Base-by-base conservation (phyloP, 2,113 vertebrate genomes). In the Lichenostomus cassidix region DNA sequence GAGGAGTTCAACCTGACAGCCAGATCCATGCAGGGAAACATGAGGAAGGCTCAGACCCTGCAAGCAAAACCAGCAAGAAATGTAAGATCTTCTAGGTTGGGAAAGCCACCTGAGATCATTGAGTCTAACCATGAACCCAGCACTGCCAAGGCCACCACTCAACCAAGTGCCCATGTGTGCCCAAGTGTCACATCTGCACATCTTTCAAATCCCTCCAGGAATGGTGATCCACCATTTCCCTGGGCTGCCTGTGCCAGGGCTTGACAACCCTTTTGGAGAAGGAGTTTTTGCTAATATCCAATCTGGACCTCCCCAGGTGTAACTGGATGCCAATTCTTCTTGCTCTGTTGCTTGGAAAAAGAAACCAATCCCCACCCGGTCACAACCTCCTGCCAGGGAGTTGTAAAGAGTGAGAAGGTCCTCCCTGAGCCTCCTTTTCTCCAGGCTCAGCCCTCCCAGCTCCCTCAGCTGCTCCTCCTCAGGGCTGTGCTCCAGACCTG, bases 61-160 rank as follows among this genome's bases (percentile, higher is more conserved):
- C 0, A 3, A 52, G 67, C 25, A 27, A 6, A 0, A 3, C 41
- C 2, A 5, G 28, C 42, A 75, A 52, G 18, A 91, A 25, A 4
- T 52, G 28, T 3, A 16, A 2, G 8, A n/a, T 12, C 2, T 7
- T 10, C 27, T 24, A 11, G 33, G 29, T 1, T 74, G 39, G 60
- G 62, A n/a, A 46, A 74, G 23, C 19, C 31, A 52, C 14, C 60
- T 8, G 1, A 39, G 52, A 25, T 7, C 68, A 50, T 1, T 3
- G 2, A 65, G 27, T 17, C 29, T 50, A 27, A 2, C 31, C 50
- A 15, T 10, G 5, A 19, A 50, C 27, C 37, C 37, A 73, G 42
- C 42, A 44, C 42, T 9, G 22, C 44, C 52, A 3, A 44, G 44
- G 53, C 15, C 59, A 52, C 44, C 27, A 5, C 52, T 25, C 52